Evolutionary conservation across 1,140 invertebrate genomes (phyloP).

Genomic region (Gryon sp.): DNA sequence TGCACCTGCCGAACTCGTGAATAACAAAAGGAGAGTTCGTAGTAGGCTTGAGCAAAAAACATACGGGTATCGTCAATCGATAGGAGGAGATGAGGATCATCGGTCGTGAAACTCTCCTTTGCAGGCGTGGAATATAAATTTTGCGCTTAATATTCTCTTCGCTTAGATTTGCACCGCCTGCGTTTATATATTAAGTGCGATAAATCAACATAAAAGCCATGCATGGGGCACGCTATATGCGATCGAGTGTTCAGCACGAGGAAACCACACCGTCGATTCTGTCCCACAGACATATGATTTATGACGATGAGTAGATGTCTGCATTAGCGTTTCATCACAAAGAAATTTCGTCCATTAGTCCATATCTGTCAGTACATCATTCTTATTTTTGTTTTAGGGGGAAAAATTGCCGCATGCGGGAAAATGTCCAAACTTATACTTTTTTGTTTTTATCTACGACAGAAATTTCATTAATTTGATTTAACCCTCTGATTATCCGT

Average conservation of each 20-base stretch:
- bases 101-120: conserved; percentile 51
- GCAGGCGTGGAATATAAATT: conserved; percentile 62
- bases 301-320: conserved; percentile 57
- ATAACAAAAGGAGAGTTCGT: conserved; percentile 38
- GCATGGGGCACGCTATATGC: conserved; percentile 38
- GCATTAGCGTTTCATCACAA: conserved; percentile 61
- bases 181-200: conserved; percentile 59
- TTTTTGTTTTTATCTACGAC: background rate
- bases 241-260: conserved; percentile 59
- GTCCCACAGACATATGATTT: conserved; percentile 59
- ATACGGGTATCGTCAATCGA: conserved; percentile 49
- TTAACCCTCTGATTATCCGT: conserved; percentile 12
- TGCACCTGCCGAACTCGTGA: conserved; percentile 45
- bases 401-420: too few relatives aligned
- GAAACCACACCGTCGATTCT: conserved; percentile 33
- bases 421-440: too few relatives aligned
- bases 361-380: background rate
- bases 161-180: conserved; percentile 47
- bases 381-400: too few relatives aligned
- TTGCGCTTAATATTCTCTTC: conserved; percentile 55
- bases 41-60: conserved; percentile 24
- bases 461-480: conserved; percentile 16
- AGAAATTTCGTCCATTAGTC: conserved; percentile 38
- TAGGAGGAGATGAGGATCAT: conserved; percentile 41
- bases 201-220: conserved; percentile 62